phyloP scores from a whole-genome alignment of 2,797 vertebrate genomes.

The Chiloscyllium punctatum region DNA sequence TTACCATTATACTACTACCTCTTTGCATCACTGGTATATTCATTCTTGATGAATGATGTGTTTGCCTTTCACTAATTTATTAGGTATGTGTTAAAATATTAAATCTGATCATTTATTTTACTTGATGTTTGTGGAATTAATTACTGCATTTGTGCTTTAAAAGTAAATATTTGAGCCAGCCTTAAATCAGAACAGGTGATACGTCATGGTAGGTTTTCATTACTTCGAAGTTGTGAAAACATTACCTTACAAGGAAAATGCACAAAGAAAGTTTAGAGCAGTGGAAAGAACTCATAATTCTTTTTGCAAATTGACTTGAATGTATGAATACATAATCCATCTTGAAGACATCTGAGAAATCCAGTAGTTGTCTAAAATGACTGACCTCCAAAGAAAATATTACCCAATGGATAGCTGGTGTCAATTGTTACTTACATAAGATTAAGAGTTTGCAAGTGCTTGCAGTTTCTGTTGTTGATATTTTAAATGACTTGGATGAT shows the following conservation, averaged over 20 bases:
- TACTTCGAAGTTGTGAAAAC: neutral
- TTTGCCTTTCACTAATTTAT: neutral
- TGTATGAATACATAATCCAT: neutral
- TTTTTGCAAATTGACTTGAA: neutral
- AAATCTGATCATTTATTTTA: neutral
- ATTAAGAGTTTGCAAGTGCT: too few species aligned
- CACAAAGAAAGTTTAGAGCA: neutral
- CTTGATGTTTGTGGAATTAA: neutral
- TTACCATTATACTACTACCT: too few species aligned
- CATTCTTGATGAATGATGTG: neutral
- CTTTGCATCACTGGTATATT: too few species aligned
- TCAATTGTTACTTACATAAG: too few species aligned
- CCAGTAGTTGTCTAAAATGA: too few species aligned
- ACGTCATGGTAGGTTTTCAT: neutral
- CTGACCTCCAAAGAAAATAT: too few species aligned
- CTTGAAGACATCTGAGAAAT: too few species aligned
- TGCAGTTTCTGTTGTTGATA: too few species aligned
- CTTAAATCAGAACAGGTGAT: neutral
- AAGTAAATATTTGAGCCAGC: neutral
- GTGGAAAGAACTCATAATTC: neutral
- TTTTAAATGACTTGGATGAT: too few species aligned
- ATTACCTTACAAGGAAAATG: neutral
- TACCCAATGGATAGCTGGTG: too few species aligned
- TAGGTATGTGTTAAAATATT: neutral
- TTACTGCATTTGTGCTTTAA: neutral